Conservation (phyloP, 1,140 invertebrate species). For the Tetraneura akinire region DNA sequence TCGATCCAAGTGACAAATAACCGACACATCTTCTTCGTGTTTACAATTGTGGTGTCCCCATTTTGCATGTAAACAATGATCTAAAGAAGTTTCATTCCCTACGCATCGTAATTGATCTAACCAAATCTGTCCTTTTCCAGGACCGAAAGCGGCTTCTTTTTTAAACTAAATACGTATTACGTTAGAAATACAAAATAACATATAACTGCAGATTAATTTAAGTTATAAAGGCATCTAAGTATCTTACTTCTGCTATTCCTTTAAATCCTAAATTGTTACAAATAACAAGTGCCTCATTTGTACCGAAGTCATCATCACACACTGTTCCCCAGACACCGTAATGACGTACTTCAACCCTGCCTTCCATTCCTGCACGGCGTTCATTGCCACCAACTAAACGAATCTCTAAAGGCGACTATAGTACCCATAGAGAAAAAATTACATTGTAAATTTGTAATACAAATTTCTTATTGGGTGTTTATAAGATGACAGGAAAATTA, state of each 20-base stretch:
- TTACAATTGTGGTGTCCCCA: conserved; percentile 75
- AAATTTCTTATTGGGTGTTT: neutral
- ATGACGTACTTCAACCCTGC: conserved; percentile 71
- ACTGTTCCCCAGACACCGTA: conserved; percentile 75
- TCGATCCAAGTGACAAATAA: conserved; percentile 61
- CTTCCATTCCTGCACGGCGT: conserved; percentile 61
- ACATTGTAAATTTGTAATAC: neutral
- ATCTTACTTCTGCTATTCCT: conserved; percentile 61
- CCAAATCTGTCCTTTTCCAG: conserved; percentile 71
- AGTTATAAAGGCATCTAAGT: neutral
- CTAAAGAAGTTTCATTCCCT: conserved; percentile 69
- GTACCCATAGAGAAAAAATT: neutral
- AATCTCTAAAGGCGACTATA: conserved; percentile 33
- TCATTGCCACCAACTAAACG: conserved; percentile 44
- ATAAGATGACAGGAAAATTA: neutral
- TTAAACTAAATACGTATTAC: conserved; percentile 53
- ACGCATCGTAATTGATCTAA: conserved; percentile 71
- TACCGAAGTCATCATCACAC: conserved; percentile 77
- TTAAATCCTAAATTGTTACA: conserved; percentile 68
- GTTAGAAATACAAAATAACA: neutral
- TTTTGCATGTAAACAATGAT: conserved; percentile 67
- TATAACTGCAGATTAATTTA: neutral
- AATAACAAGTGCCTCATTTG: conserved; percentile 67
- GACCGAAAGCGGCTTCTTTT: conserved; percentile 59
- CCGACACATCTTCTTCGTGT: conserved; percentile 74